Conservation (phyloP, 2,113 vertebrate genomes). For the Herpetotheres cachinnans region DNA sequence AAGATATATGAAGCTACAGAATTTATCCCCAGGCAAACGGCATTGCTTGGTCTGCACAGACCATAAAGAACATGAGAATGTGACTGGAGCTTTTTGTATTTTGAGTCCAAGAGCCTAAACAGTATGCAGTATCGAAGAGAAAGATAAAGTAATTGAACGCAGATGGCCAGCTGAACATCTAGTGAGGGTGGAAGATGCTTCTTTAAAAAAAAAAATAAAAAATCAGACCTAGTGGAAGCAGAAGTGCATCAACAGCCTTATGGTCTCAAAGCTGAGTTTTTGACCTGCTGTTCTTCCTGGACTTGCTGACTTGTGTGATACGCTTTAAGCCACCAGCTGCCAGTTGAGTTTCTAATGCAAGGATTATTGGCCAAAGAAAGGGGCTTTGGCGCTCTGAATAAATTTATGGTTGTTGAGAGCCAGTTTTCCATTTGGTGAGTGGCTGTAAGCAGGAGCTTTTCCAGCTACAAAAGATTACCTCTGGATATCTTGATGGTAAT, state of each 20-base stretch:
- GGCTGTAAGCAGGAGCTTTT: constrained; percentile 3
- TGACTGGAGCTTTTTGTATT: background rate
- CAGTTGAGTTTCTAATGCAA: background rate
- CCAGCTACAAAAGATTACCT: background rate
- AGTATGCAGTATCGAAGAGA: background rate
- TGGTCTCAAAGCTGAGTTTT: background rate
- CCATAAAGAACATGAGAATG: constrained; percentile 40
- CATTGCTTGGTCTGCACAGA: background rate
- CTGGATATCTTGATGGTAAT: background rate
- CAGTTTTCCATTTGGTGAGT: constrained; percentile 19
- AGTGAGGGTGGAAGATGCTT: background rate
- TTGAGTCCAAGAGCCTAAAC: background rate
- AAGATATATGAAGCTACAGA: constrained; percentile 29
- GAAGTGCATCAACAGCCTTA: background rate
- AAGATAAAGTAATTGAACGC: constrained; percentile 49
- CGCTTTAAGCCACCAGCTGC: background rate
- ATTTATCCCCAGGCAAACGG: background rate
- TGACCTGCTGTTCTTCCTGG: background rate
- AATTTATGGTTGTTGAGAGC: background rate
- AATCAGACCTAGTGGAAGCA: background rate
- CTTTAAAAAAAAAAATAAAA: background rate
- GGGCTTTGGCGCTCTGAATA: background rate
- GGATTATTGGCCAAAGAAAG: background rate
- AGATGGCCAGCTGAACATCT: background rate
- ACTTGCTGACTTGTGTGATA: background rate